These are phyloP conservation scores for Arctocebus calabarensis DNA, from an alignment of 2,797 vertebrate genomes.

Conservation along the genomic window DNA sequence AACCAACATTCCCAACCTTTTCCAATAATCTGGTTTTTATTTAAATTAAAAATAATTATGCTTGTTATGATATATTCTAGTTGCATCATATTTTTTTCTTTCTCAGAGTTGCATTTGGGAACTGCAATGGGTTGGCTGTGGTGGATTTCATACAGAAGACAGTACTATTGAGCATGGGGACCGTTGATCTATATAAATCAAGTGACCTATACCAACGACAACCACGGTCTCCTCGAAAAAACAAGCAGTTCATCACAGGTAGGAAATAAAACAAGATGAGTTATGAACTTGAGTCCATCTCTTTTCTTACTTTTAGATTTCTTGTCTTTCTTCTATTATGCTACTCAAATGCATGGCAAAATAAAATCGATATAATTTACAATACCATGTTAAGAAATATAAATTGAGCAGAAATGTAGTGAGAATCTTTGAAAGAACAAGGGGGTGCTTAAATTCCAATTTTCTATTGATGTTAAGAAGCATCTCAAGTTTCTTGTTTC, in stretches of 20 bases:
- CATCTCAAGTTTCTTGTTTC: slow-evolving; percentile 60
- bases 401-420: slow-evolving; percentile 23
- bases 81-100: slow-evolving; percentile 64
- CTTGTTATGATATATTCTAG: slow-evolving; percentile 44
- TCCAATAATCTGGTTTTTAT: slow-evolving; percentile 43
- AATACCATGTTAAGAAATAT: slow-evolving; percentile 28
- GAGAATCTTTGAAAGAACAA: slow-evolving; percentile 32
- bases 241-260: slow-evolving; percentile 98
- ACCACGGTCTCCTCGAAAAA: slow-evolving; percentile 96
- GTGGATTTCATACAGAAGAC: slow-evolving; percentile 99
- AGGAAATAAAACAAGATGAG: slow-evolving; percentile 81
- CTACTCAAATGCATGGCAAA: slow-evolving; percentile 83
- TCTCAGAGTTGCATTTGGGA: slow-evolving; percentile 96
- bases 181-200: slow-evolving; percentile 94
- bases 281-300: slow-evolving; percentile 71
- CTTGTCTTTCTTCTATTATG: slow-evolving; percentile 69
- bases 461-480: slow-evolving; percentile 81
- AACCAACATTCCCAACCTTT: neutral
- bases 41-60: slow-evolving; percentile 53
- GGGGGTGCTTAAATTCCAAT: slow-evolving; percentile 34
- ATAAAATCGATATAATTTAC: slow-evolving; percentile 74
- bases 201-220: slow-evolving; percentile 96
- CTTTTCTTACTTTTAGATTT: slow-evolving; percentile 84
- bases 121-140: slow-evolving; percentile 95
- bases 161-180: slow-evolving; percentile 95